These are phyloP conservation scores for Aspidoscelis tigris DNA, from an alignment of 2,113 vertebrate species.

Conservation along the genomic window DNA sequence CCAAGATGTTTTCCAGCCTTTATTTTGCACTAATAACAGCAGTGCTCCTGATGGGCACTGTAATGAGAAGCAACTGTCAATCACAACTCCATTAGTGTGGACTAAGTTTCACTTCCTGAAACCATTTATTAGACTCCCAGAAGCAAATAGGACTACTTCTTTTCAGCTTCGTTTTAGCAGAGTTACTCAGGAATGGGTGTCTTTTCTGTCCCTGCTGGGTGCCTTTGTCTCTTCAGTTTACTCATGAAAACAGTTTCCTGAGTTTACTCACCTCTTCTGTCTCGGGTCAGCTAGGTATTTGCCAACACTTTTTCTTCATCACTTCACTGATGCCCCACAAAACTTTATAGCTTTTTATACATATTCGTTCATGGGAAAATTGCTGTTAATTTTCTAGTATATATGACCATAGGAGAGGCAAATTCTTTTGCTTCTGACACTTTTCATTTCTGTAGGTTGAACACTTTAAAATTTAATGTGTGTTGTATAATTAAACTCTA, in stretches of 20 bases:
- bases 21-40: slow-evolving; percentile 73
- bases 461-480: not conserved
- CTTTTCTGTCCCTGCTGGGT: slow-evolving; percentile 77
- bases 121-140: slow-evolving; percentile 85
- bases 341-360: slow-evolving; percentile 83
- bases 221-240: slow-evolving; percentile 83
- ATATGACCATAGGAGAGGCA: not conserved
- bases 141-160: slow-evolving; percentile 73
- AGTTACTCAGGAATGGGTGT: slow-evolving; percentile 78
- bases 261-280: slow-evolving; percentile 76
- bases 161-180: slow-evolving; percentile 66
- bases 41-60: slow-evolving; percentile 72
- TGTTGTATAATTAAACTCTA: not conserved
- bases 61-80: slow-evolving; percentile 85
- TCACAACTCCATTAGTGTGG: slow-evolving; percentile 83
- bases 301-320: slow-evolving; percentile 71
- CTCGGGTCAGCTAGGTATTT: slow-evolving; percentile 71
- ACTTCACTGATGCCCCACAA: slow-evolving; percentile 71
- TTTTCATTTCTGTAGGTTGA: not conserved
- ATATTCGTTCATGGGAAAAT: slow-evolving; percentile 50
- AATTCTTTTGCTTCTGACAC: not conserved
- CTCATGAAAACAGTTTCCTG: slow-evolving; percentile 86
- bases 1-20: slow-evolving; percentile 49
- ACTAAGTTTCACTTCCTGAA: slow-evolving; percentile 83
- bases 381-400: slow-evolving; percentile 54